A percentile compares a stretch with the other conserved stretches of the same genome.
Evolutionary conservation across 2,113 vertebrate species (phyloP).

Genomic region (Tenrec ecaudatus): DNA sequence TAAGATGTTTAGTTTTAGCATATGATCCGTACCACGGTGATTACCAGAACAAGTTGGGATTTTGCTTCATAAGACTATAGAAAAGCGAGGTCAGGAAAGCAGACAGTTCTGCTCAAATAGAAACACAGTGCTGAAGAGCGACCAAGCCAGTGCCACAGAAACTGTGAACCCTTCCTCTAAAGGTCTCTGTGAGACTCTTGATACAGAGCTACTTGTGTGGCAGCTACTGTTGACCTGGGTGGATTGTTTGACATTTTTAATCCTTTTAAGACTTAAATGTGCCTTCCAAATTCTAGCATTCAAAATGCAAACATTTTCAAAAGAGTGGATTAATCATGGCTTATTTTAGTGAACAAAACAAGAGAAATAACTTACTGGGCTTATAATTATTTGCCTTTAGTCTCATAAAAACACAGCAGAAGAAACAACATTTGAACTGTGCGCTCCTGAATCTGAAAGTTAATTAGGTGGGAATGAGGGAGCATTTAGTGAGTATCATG

Average conservation of each 20-base stretch:
- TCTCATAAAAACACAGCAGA: not conserved
- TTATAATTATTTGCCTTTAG: conserved; percentile 45
- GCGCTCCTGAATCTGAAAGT: not conserved
- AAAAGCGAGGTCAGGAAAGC: conserved; percentile 26
- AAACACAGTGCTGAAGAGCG: not conserved
- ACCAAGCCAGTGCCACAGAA: not conserved
- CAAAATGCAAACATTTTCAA: not conserved
- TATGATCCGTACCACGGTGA: conserved; percentile 8
- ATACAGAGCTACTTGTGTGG: not conserved
- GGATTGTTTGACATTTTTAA: not conserved
- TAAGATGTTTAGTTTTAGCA: not conserved
- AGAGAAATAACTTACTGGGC: conserved; percentile 2
- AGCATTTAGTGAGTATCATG: not conserved
- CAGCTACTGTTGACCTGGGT: not conserved
- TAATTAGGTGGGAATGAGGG: not conserved
- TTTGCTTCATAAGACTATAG: conserved; percentile 44
- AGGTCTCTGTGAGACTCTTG: not conserved
- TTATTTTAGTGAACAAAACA: conserved; percentile 36
- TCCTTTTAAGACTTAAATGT: not conserved
- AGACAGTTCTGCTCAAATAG: conserved; percentile 17
- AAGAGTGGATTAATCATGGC: not conserved
- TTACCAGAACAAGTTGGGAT: conserved; percentile 46
- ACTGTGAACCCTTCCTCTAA: not conserved
- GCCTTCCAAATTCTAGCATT: conserved; percentile 1
- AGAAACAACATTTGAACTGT: not conserved